Evolutionary conservation across 2,113 vertebrate species (phyloP).

Genomic region (Lycocorax pyrrhopterus): DNA sequence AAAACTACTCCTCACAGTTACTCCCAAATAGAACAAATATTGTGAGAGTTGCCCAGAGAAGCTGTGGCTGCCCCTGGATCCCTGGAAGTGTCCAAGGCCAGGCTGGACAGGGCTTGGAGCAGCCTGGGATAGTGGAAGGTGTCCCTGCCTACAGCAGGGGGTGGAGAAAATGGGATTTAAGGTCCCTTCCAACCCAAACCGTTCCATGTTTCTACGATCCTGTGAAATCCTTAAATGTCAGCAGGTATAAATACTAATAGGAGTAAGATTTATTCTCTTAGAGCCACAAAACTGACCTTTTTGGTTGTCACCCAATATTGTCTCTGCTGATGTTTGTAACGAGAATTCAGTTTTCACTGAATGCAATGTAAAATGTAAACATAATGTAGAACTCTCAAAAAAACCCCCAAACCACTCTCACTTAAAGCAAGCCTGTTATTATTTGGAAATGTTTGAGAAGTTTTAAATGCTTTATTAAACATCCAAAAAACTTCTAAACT

Average conservation of each 20-base stretch:
- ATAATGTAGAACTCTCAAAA: background rate
- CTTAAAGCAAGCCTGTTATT: background rate
- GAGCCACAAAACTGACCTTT: background rate
- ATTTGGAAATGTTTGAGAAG: background rate
- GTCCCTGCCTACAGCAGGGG: background rate
- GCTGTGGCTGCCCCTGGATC: background rate
- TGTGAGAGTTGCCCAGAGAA: background rate
- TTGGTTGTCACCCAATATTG: background rate
- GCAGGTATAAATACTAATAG: background rate
- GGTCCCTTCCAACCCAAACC: background rate
- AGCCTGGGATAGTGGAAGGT: accelerated
- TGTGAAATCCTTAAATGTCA: background rate
- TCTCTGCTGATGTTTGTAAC: background rate
- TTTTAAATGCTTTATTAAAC: background rate
- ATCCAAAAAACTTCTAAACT: background rate
- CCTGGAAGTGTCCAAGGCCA: background rate
- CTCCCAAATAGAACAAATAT: background rate
- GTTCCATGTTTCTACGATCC: background rate
- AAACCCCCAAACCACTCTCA: accelerated
- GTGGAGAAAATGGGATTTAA: background rate
- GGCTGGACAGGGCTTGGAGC: accelerated
- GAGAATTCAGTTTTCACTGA: background rate
- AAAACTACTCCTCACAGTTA: background rate
- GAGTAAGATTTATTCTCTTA: background rate
- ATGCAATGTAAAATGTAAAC: background rate